phyloP scores from a whole-genome alignment of 2,888 invertebrate species.

The Dynastes grantii region DNA sequence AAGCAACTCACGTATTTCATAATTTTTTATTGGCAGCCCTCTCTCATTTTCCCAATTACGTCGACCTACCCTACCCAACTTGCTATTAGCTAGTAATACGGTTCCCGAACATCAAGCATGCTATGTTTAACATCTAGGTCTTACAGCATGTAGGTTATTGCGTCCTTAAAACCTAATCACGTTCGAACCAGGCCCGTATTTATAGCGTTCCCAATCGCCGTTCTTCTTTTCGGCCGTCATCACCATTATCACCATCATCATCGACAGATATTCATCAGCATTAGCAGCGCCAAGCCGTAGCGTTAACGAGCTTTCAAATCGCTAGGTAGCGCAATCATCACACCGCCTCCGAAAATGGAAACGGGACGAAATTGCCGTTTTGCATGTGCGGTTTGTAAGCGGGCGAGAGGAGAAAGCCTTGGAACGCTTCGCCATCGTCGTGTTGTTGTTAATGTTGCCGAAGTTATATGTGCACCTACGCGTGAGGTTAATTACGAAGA shows the following conservation, averaged over 20 bases:
- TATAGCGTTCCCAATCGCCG: conserved; percentile 7
- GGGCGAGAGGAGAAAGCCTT: neutral
- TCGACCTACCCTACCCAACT: neutral
- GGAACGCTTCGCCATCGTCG: neutral
- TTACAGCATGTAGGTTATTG: neutral
- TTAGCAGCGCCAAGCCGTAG: conserved; percentile 21
- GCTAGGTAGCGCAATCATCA: neutral
- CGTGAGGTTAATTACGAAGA: conserved; percentile 18
- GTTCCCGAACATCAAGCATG: neutral
- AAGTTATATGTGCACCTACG: conserved; percentile 22
- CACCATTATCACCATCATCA: conserved; percentile 23
- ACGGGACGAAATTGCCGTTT: conserved; percentile 37
- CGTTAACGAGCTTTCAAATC: conserved; percentile 7
- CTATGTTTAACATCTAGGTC: conserved; percentile 13
- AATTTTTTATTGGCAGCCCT: neutral
- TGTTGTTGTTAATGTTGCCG: neutral
- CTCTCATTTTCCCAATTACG: neutral
- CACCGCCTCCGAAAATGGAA: conserved; percentile 18
- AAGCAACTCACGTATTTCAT: neutral
- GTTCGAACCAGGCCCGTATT: conserved; percentile 21
- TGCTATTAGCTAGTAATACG: neutral
- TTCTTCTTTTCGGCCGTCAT: neutral
- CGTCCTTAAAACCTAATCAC: conserved; percentile 3
- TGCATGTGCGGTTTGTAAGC: conserved; percentile 28
- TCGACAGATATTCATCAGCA: conserved; percentile 49